These are phyloP conservation scores for Xiphydria camelus DNA, from an alignment of 2,888 invertebrate genomes.

Conservation along the genomic window DNA sequence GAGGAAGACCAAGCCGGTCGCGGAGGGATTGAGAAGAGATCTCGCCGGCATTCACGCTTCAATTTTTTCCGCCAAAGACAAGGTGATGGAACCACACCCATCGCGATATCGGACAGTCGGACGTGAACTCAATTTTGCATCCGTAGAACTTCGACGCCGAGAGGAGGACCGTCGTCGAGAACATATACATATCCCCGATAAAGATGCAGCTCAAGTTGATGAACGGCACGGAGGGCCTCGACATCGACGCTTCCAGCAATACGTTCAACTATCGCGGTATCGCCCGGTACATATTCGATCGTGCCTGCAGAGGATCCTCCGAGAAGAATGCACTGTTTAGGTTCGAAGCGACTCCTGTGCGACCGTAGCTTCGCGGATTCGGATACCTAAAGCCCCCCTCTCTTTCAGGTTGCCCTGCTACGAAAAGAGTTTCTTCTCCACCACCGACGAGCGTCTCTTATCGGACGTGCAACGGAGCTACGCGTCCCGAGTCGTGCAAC, in stretches of 20 bases:
- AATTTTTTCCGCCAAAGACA: constrained; percentile 23
- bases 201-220: constrained; percentile 67
- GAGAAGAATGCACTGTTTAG: constrained; percentile 46
- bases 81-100: no score
- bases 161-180: constrained; percentile 58
- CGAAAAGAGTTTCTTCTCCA: constrained; percentile 65
- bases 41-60: constrained; percentile 39
- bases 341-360: constrained; percentile 29
- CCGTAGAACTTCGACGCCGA: no score
- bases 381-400: constrained; percentile 5
- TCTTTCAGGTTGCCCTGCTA: constrained; percentile 68
- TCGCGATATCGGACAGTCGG: no score
- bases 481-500: constrained; percentile 74
- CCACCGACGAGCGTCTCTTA: constrained; percentile 60
- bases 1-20: constrained; percentile 45
- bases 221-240: constrained; percentile 41
- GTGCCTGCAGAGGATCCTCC: constrained; percentile 43
- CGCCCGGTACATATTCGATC: constrained; percentile 46
- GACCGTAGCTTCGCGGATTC: no score
- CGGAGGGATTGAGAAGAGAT: constrained; percentile 44
- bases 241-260: constrained; percentile 27
- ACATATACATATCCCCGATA: constrained; percentile 64
- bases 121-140: no score
- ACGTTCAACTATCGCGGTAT: constrained; percentile 42
- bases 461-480: constrained; percentile 68